phyloP scores from a whole-genome alignment of 2,888 invertebrate genomes.

The Drosophila barbarae region DNA sequence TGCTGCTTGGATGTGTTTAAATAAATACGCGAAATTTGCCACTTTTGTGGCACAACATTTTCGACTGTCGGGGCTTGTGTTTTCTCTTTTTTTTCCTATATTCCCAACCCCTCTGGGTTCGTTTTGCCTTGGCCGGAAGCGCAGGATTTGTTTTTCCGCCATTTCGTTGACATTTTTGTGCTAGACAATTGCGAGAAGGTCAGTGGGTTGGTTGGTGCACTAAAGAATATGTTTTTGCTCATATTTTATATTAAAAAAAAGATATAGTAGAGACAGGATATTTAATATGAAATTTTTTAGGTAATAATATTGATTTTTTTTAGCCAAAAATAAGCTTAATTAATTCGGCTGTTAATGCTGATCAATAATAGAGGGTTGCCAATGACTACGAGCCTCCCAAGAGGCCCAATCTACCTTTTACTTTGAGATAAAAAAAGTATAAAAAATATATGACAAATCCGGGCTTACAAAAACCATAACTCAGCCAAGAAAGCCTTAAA shows the following conservation, averaged over 20 bases:
- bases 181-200: slow-evolving; percentile 63
- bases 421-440: too few relatives aligned
- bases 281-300: not conserved
- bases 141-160: slow-evolving; percentile 79
- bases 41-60: slow-evolving; percentile 59
- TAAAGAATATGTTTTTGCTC: slow-evolving; percentile 14
- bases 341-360: too few relatives aligned
- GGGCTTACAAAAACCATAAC: too few relatives aligned
- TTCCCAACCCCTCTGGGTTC: slow-evolving; percentile 15
- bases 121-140: slow-evolving; percentile 72
- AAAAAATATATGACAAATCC: too few relatives aligned
- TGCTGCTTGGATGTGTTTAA: slow-evolving; percentile 69
- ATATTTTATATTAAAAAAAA: too few relatives aligned
- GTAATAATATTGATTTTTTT: too few relatives aligned
- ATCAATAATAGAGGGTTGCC: too few relatives aligned
- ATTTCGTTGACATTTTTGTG: slow-evolving; percentile 67
- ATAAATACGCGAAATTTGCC: slow-evolving; percentile 73
- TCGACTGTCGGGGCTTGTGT: slow-evolving; percentile 9
- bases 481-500: too few relatives aligned
- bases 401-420: too few relatives aligned
- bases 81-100: slow-evolving; percentile 4
- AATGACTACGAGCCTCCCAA: too few relatives aligned
- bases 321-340: too few relatives aligned
- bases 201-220: slow-evolving; percentile 64
- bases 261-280: not conserved